Conservation (phyloP, 2,888 invertebrate species). For the Volucella inanis region DNA sequence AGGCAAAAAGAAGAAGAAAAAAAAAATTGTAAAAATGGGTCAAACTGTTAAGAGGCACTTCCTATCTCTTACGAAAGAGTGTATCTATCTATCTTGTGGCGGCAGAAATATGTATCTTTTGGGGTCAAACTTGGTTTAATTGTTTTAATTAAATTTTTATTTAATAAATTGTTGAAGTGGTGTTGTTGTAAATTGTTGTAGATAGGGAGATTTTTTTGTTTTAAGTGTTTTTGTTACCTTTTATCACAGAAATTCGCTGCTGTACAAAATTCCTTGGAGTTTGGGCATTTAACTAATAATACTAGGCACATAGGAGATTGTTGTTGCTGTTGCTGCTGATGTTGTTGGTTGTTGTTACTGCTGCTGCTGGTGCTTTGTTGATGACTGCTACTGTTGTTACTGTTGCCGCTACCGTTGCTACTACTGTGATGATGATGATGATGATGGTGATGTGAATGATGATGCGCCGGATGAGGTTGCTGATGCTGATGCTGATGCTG, state of each 20-base stretch:
- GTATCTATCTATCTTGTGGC: constrained; percentile 64
- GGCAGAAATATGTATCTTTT: constrained; percentile 51
- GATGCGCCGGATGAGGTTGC: constrained; percentile 68
- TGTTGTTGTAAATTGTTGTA: constrained; percentile 6
- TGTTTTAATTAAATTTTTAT: constrained; percentile 57
- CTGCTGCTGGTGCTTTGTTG: constrained; percentile 45
- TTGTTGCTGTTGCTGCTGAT: constrained; percentile 77
- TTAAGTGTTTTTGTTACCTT: constrained; percentile 78
- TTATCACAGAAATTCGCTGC: constrained; percentile 83
- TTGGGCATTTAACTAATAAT: constrained; percentile 83
- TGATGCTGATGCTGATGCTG: constrained; percentile 77
- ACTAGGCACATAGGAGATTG: constrained; percentile 83
- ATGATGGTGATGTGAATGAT: constrained; percentile 69
- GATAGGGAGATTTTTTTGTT: constrained; percentile 1
- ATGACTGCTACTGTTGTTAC: constrained; percentile 69
- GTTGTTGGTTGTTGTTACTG: constrained; percentile 37
- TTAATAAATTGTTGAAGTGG: constrained; percentile 15
- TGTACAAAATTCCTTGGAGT: constrained; percentile 83
- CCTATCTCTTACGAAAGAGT: constrained; percentile 45
- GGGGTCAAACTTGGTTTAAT: constrained; percentile 60
- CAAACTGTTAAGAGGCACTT: constrained; percentile 67
- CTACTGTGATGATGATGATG: constrained; percentile 73
- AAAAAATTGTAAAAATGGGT: constrained; percentile 62
- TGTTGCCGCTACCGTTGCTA: constrained; percentile 70
- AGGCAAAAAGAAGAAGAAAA: constrained; percentile 25